These are phyloP conservation scores for Mythimna lalbum DNA, from an alignment of 2,888 invertebrate genomes.

Conservation along the genomic window DNA sequence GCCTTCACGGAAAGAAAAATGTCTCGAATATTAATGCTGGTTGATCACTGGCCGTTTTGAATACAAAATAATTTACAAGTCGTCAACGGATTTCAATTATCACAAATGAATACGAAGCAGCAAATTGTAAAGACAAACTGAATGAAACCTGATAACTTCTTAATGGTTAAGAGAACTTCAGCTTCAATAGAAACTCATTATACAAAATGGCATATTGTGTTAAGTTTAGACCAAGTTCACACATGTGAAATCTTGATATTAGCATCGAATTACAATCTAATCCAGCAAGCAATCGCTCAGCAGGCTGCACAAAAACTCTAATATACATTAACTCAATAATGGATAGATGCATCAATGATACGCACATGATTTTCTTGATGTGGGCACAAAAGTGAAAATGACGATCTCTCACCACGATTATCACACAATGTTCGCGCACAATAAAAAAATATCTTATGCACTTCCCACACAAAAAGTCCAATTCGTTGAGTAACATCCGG, in stretches of 20 bases:
- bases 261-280: slow-evolving; percentile 62
- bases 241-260: slow-evolving; percentile 52
- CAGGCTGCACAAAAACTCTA: slow-evolving; percentile 31
- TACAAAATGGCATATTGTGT: slow-evolving; percentile 48
- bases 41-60: slow-evolving; percentile 28
- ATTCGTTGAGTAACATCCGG: slow-evolving; percentile 76
- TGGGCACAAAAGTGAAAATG: slow-evolving; percentile 84
- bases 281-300: slow-evolving; percentile 46
- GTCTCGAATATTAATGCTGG: slow-evolving; percentile 48
- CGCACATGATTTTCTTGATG: slow-evolving; percentile 68
- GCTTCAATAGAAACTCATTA: slow-evolving; percentile 27
- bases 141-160: slow-evolving; percentile 23
- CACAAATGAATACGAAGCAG: slow-evolving; percentile 9
- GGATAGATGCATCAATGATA: slow-evolving; percentile 53
- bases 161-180: slow-evolving; percentile 13
- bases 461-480: slow-evolving; percentile 80
- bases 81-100: slow-evolving; percentile 3
- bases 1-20: slow-evolving; percentile 27
- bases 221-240: slow-evolving; percentile 49
- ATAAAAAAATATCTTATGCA: slow-evolving; percentile 75
- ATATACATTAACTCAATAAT: slow-evolving; percentile 50
- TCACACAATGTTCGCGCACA: slow-evolving; percentile 75
- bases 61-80: slow-evolving; percentile 36
- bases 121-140: slow-evolving; percentile 2
- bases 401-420: slow-evolving; percentile 82